Percentiles rank a stretch among this genome's conserved stretches.
phyloP scores from a whole-genome alignment of 2,113 vertebrate species.

The Dromiciops gliroides region DNA sequence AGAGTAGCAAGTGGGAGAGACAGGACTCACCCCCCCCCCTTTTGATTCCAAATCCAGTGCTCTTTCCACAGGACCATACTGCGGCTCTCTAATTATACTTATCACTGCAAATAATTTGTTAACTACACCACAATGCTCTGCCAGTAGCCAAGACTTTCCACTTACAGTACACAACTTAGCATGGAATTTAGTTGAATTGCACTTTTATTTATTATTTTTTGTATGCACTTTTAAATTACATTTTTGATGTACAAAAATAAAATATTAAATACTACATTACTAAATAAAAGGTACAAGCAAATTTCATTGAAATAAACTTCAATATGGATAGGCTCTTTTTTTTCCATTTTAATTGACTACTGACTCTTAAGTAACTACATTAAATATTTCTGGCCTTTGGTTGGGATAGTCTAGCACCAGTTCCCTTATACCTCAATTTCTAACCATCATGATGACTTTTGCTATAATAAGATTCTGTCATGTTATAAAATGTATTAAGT shows the following conservation, averaged over 20 bases:
- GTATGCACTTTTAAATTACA: slow-evolving; percentile 14
- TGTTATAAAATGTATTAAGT: slow-evolving; percentile 41
- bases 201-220: too few species aligned
- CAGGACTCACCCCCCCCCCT: background rate
- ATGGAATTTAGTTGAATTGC: background rate
- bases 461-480: slow-evolving; percentile 28
- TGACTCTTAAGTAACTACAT: slow-evolving; percentile 6
- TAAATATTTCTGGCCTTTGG: background rate
- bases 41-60: background rate
- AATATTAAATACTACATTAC: slow-evolving; percentile 21
- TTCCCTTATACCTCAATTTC: slow-evolving; percentile 21
- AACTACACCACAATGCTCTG: background rate
- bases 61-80: background rate
- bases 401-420: background rate
- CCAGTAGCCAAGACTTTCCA: background rate
- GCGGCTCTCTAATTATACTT: background rate
- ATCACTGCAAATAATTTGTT: background rate
- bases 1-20: background rate
- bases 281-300: slow-evolving; percentile 24
- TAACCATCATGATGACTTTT: slow-evolving; percentile 26
- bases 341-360: background rate
- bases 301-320: slow-evolving; percentile 13
- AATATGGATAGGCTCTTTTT: slow-evolving; percentile 15
- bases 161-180: too few species aligned
- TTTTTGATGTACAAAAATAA: slow-evolving; percentile 43